These are phyloP conservation scores for Drosophila mimetica DNA, from an alignment of 2,888 invertebrate species.

Conservation along the genomic window DNA sequence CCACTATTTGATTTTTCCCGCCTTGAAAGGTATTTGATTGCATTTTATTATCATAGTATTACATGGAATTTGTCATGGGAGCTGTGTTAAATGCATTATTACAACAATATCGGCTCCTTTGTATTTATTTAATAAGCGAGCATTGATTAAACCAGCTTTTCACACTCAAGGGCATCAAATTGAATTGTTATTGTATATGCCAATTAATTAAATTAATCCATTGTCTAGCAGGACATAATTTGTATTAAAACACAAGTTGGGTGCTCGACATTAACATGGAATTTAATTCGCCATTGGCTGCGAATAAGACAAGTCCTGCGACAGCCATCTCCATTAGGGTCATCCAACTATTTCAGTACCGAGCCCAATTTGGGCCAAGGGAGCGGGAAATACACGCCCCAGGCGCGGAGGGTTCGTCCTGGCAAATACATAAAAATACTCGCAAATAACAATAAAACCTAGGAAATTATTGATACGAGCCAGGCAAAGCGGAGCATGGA, in stretches of 20 bases:
- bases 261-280: conserved; percentile 16
- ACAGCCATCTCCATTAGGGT: conserved; percentile 20
- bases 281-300: conserved; percentile 16
- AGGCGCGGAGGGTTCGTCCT: conserved; percentile 8
- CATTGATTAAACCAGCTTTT: conserved; percentile 19
- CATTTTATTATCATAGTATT: conserved; percentile 24
- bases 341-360: conserved; percentile 38
- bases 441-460: conserved; percentile 78
- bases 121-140: conserved; percentile 6
- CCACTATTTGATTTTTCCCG: conserved; percentile 17
- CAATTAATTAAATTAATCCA: conserved; percentile 23
- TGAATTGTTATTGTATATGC: conserved; percentile 4
- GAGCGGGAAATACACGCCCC: conserved; percentile 8
- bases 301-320: conserved; percentile 1
- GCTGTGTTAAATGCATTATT: conserved; percentile 8
- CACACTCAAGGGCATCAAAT: conserved; percentile 10
- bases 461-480: conserved; percentile 77
- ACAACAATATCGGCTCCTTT: conserved; percentile 32
- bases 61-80: not conserved
- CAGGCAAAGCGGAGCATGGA: too few species aligned
- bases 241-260: conserved; percentile 9
- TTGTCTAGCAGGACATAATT: conserved; percentile 11
- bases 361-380: not conserved
- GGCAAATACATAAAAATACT: conserved; percentile 74
- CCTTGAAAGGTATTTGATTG: conserved; percentile 48